Evolutionary conservation across 2,888 invertebrate species (phyloP).

Genomic region (Aproaerema taeniolella): DNA sequence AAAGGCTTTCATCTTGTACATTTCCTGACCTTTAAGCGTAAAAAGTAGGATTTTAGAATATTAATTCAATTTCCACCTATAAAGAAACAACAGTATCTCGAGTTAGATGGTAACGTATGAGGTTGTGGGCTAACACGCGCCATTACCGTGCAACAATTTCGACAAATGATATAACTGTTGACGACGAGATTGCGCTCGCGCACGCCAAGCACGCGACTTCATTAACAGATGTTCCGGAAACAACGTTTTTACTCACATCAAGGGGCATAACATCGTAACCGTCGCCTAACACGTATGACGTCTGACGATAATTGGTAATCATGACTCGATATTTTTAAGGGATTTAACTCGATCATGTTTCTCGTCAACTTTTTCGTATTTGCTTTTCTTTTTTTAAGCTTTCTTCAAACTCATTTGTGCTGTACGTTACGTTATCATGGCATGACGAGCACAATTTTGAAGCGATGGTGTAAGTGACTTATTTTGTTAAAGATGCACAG

Average conservation of each 20-base stretch:
- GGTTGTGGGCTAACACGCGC: no score
- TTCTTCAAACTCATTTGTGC: background rate
- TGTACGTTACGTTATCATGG: background rate
- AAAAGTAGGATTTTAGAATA: no score
- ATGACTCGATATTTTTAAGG: constrained; percentile 22
- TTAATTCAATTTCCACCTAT: no score
- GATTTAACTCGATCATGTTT: constrained; percentile 22
- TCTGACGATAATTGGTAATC: constrained; percentile 11
- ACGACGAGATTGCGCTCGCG: constrained; percentile 37
- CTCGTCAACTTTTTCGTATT: constrained; percentile 3
- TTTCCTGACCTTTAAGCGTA: no score
- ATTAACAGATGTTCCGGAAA: constrained; percentile 31
- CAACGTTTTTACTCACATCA: constrained; percentile 9
- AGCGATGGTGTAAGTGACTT: background rate
- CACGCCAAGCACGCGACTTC: constrained; percentile 40
- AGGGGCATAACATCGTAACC: constrained; percentile 22
- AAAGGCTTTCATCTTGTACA: no score
- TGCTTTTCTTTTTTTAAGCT: background rate
- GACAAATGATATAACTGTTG: constrained; percentile 19
- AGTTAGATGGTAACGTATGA: no score
- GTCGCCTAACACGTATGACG: constrained; percentile 21
- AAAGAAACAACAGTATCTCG: no score
- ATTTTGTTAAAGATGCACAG: background rate
- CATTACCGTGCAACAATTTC: constrained; percentile 13
- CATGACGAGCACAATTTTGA: background rate